These are phyloP conservation scores for Amphilophus citrinellus DNA, from an alignment of 2,113 vertebrate species.

Conservation along the genomic window DNA sequence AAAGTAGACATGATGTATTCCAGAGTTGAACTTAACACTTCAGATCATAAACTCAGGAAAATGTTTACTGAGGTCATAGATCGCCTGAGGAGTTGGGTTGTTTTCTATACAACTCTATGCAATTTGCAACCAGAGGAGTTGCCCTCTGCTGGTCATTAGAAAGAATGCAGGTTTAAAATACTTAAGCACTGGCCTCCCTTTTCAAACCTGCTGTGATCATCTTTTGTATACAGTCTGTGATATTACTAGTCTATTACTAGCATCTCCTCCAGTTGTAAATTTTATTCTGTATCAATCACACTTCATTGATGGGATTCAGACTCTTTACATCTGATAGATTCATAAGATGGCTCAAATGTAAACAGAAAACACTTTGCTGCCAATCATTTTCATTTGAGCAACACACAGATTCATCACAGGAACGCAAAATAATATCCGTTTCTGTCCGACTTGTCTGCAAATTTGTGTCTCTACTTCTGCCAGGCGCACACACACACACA, in stretches of 20 bases:
- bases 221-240: not conserved
- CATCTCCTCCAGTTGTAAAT: not conserved
- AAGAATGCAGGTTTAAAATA: too few relatives aligned
- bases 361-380: constrained; percentile 1
- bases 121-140: too few relatives aligned
- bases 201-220: not conserved
- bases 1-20: not conserved
- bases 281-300: not conserved
- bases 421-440: not conserved
- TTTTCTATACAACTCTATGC: too few relatives aligned
- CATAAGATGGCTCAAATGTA: not conserved
- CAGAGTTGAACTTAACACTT: not conserved
- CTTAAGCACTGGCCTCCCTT: not conserved
- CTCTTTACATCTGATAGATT: not conserved
- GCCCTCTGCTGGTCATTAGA: too few relatives aligned
- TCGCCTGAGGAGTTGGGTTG: accelerated
- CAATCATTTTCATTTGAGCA: not conserved
- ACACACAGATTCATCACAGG: not conserved
- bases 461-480: not conserved
- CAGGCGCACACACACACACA: not conserved
- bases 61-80: not conserved
- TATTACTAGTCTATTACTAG: not conserved
- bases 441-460: not conserved
- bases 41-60: not conserved
- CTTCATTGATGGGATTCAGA: not conserved